A percentile compares a stretch with the other conserved stretches of the same genome.
phyloP scores from a whole-genome alignment of 2,113 vertebrate genomes.

The Synchiropus splendidus region DNA sequence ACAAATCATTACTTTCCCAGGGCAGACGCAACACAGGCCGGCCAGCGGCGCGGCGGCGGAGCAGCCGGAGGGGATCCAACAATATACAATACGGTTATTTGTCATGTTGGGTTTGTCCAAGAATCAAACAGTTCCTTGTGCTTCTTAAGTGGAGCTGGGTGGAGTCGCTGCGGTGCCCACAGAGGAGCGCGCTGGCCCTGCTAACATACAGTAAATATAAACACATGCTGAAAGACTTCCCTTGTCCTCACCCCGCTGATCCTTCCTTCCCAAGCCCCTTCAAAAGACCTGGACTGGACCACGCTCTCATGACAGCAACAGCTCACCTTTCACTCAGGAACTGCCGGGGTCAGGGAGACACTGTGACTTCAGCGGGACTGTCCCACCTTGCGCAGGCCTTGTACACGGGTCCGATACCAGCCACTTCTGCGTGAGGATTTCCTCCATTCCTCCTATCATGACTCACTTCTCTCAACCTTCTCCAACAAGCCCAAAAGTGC shows the following conservation, averaged over 20 bases:
- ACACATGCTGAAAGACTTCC: constrained; percentile 58
- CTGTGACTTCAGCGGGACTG: too few species aligned
- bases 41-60: constrained; percentile 22
- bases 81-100: constrained; percentile 48
- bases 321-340: too few species aligned
- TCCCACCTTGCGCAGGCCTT: too few species aligned
- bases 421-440: too few species aligned
- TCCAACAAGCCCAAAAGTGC: too few species aligned
- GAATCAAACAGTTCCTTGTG: constrained; percentile 62
- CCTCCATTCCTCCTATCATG: too few species aligned
- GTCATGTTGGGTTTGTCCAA: constrained; percentile 41
- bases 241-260: constrained; percentile 39
- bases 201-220: constrained; percentile 63
- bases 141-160: constrained; percentile 55
- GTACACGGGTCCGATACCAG: too few species aligned
- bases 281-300: constrained; percentile 21
- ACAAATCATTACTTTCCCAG: constrained; percentile 36
- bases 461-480: too few species aligned
- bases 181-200: constrained; percentile 43
- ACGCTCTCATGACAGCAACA: too few species aligned
- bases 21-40: constrained; percentile 51
- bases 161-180: constrained; percentile 42
- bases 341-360: too few species aligned
- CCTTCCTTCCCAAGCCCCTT: constrained; percentile 31
- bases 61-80: constrained; percentile 22